Evolutionary conservation across 2,888 invertebrate species (phyloP).

Genomic region (Nomada ferruginata): DNA sequence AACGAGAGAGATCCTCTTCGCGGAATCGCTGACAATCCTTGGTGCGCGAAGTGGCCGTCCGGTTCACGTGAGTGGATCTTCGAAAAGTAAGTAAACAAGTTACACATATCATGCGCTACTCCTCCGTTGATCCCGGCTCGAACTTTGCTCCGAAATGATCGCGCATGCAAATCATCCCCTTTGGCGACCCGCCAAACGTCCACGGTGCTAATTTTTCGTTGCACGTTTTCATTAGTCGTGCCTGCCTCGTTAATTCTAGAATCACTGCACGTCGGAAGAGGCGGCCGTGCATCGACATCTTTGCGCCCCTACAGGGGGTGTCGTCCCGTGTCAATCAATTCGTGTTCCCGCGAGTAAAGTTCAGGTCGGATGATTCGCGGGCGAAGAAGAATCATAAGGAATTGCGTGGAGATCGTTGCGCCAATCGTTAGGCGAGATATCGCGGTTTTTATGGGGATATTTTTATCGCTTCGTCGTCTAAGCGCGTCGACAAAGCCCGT

Average conservation of each 20-base stretch:
- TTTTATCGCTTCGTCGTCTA: slow-evolving; percentile 55
- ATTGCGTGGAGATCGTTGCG: not conserved
- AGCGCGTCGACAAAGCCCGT: slow-evolving; percentile 55
- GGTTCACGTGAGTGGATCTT: not conserved
- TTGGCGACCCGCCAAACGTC: slow-evolving; percentile 65
- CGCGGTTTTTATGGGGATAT: slow-evolving; percentile 45
- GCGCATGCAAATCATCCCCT: slow-evolving; percentile 59
- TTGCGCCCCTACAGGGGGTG: not conserved
- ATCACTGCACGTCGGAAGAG: slow-evolving; percentile 26
- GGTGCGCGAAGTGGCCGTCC: not conserved
- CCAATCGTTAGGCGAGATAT: slow-evolving; percentile 17
- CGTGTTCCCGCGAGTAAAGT: not conserved
- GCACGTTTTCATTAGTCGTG: slow-evolving; percentile 58
- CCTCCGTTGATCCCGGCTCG: slow-evolving; percentile 6
- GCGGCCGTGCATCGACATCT: slow-evolving; percentile 14
- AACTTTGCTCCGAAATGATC: slow-evolving; percentile 49
- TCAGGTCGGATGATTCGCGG: not conserved
- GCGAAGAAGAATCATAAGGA: not conserved
- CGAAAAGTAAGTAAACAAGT: slow-evolving; percentile 44
- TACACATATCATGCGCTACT: not conserved
- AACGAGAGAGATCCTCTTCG: not conserved
- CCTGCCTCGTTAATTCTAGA: slow-evolving; percentile 55
- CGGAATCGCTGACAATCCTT: not conserved
- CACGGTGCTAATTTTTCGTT: slow-evolving; percentile 62
- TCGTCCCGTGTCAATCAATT: not conserved